Evolutionary conservation across 2,888 invertebrate species (phyloP), one percentile per base, ranked within the genome.

Genomic region (Cryptophagus acutangulus): DNA sequence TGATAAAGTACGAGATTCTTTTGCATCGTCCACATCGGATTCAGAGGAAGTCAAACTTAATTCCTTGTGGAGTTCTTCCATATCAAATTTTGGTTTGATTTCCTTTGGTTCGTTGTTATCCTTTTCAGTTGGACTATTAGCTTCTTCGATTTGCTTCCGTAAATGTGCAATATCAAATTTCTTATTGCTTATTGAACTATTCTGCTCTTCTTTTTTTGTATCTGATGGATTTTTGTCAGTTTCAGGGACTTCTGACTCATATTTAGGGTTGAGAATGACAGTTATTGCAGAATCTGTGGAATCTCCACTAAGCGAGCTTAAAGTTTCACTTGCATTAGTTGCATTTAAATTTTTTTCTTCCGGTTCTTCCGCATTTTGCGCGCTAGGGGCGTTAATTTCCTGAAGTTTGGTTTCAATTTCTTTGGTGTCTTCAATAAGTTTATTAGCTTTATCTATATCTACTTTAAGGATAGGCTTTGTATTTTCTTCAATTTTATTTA

Each of bases 201-300:
- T 18, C 5, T 17, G 14, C 1, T 40, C 14, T 8, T 33, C 40
- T 17, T 24, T 12, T 30, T 30, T 28, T 30, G 13, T 10, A 10
- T 25, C 25, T 36, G 37, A 35, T 33, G 36, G 17, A 33, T 3
- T 36, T 17, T 33, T 24, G 16, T 18, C 38, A 16, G 17, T 17
- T 30, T 35, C 33, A 25, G 35, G 12, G 3, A 31, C 28, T 9
- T 39, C n/a, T 17, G 13, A n/a, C 17, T 38, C 38, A 9, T 16
- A 16, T 17, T 36, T 46, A 25, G 39, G 38, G 12, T 52, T 55
- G 17, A 43, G 43, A 17, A 62, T 55, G 6, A 62, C 58, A 8
- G 62, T 62, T 10, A 49, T 50, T 10, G 46, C 46, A 1, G 60
- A 60, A 45, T 59, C 61, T 8, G 48, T 43, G 1, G 62, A 62